Evolutionary conservation across 35 echinoderm and acorn worm genomes (phyloP), one percentile per base, ranked within the genome.

Genomic region (Stichopus chloronotus): DNA sequence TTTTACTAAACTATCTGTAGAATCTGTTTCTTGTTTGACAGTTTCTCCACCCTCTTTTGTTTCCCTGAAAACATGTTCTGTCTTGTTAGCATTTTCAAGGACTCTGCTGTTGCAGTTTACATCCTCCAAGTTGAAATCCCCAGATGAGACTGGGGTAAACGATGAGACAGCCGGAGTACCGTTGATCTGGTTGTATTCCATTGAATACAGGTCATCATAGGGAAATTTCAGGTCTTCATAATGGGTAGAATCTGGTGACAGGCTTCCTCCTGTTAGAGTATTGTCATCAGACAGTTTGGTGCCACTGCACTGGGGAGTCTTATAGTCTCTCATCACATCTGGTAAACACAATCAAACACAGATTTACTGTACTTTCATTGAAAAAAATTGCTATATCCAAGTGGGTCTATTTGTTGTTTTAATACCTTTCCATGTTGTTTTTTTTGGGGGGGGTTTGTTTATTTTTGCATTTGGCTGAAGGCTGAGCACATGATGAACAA

Each of bases 241-340:
- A 74, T 14, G 14, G 13, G 82, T 58, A 43, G 53, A 19, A 11
- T 85, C 82, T 58, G 82, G 82, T 6, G 82, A 58, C 19, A 85
- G 20, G 57, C 82, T 85, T 3, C 82, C 82, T 58, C 57, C 82
- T 8, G 82, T 85, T 5, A 85, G 55, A 58, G 82, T 85, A 20
- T 85, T 85, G 1, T 85, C 82, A 82, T 82, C 79, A 54, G 79
- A 82, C 5, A 55, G 24, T 43, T 43, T 43, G 6, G 25, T 52
- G 20, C 52, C 55, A 25, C 54, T 85, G 82, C 9, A n/a, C n/a
- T 56, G 6, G 9, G 55, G 82, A 9, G n/a, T 53, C 57, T 85
- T 85, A 56, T 85, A 85, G 52, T 85, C 82, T 3, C 19, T 85
- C 6, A 85, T 12, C 55, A 85, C 82, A 85, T 85, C 82, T 85